phyloP scores from a whole-genome alignment of 2,797 vertebrate species.

The Hoplostethus mediterraneus region DNA sequence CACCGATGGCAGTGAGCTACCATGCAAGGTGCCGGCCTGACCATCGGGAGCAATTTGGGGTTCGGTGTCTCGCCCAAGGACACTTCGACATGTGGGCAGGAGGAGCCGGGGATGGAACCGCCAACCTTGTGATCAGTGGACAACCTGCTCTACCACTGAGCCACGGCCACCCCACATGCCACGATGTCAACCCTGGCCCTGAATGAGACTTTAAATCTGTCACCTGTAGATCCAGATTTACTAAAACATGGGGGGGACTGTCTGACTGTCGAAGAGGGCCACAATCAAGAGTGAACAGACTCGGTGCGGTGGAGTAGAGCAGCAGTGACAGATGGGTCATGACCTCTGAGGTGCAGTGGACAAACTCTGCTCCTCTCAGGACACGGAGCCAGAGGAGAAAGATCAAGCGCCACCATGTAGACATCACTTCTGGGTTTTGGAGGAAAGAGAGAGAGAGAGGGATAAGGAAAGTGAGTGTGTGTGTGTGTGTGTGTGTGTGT shows the following conservation, averaged over 20 bases:
- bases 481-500: constrained; percentile 13
- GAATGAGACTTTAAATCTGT: constrained; percentile 7
- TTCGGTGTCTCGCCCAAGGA: no score
- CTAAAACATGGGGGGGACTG: not conserved
- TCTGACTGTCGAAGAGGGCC: constrained; percentile 10
- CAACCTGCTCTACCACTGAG: no score
- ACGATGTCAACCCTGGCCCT: not conserved
- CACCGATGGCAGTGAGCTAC: no score
- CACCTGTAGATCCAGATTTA: not conserved
- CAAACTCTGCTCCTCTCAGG: constrained; percentile 12
- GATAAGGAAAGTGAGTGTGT: constrained; percentile 2
- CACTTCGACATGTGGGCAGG: no score
- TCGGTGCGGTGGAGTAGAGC: constrained; percentile 12
- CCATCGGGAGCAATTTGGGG: no score
- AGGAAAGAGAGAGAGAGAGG: constrained; percentile 24
- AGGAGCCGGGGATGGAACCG: no score
- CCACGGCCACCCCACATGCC: no score
- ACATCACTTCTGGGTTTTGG: constrained; percentile 34
- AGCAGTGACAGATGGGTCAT: constrained; percentile 23
- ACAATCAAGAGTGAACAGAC: not conserved
- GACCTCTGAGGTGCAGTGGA: constrained; percentile 34
- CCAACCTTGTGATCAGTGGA: no score
- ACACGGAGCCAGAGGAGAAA: constrained; percentile 7
- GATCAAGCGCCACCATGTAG: constrained; percentile 56
- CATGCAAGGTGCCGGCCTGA: no score